Conservation (phyloP, 1,140 invertebrate genomes). For the Hyles vespertilio region DNA sequence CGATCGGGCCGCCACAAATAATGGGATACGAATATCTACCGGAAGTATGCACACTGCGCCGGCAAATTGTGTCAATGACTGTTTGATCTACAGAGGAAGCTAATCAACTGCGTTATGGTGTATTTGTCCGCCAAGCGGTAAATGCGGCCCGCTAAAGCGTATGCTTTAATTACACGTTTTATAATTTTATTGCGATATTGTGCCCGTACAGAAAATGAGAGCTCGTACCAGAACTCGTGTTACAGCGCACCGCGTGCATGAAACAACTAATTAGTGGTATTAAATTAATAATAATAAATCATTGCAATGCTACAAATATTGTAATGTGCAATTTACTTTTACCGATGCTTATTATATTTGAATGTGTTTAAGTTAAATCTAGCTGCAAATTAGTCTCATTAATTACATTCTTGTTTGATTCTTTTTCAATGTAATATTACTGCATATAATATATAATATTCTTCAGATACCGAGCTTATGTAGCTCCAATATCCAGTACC, state of each 20-base stretch:
- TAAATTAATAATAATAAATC: constrained; percentile 6
- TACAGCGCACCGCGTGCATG: neutral
- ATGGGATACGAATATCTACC: constrained; percentile 58
- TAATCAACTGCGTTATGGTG: constrained; percentile 32
- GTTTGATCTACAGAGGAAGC: constrained; percentile 38
- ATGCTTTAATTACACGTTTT: constrained; percentile 18
- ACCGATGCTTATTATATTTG: neutral
- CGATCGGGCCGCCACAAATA: constrained; percentile 51
- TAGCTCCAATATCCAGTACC: too few species aligned
- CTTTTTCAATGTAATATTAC: too few species aligned
- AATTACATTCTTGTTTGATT: too few species aligned
- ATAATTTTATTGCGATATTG: constrained; percentile 20
- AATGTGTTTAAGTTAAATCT: too few species aligned
- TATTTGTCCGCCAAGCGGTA: constrained; percentile 3
- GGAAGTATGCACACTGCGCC: constrained; percentile 55
- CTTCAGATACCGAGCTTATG: too few species aligned
- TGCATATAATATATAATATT: too few species aligned
- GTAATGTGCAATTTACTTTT: constrained; percentile 4
- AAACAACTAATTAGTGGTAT: constrained; percentile 12
- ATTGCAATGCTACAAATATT: constrained; percentile 2
- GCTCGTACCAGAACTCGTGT: neutral
- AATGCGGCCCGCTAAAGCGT: constrained; percentile 21
- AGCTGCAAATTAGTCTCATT: too few species aligned
- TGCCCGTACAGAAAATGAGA: constrained; percentile 1
- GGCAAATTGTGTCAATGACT: constrained; percentile 51